phyloP scores from a whole-genome alignment of 2,113 vertebrate species.

The Sakesphorus luctuosus region DNA sequence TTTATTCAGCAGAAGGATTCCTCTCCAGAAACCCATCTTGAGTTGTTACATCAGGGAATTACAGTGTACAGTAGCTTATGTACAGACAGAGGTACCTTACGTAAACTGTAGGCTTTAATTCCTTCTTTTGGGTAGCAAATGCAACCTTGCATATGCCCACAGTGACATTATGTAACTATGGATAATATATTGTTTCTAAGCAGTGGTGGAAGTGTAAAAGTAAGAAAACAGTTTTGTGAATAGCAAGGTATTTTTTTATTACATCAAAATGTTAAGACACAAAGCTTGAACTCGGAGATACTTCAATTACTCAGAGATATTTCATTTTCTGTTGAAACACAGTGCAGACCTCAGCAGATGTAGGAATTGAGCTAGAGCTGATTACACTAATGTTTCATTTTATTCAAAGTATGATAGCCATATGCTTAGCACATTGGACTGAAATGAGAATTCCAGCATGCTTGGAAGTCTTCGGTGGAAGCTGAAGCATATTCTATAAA shows the following conservation, averaged over 20 bases:
- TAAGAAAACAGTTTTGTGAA: not conserved
- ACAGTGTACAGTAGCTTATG: not conserved
- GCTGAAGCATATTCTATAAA: not conserved
- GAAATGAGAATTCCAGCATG: not conserved
- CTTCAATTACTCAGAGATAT: not conserved
- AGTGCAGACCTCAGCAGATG: not conserved
- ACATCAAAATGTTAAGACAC: not conserved
- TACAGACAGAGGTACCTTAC: not conserved
- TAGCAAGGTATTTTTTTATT: not conserved
- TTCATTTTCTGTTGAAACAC: not conserved
- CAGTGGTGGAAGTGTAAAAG: not conserved
- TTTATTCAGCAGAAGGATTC: not conserved
- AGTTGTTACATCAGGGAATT: not conserved
- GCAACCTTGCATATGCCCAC: not conserved
- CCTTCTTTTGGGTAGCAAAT: not conserved
- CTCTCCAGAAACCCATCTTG: not conserved
- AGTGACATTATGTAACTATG: not conserved
- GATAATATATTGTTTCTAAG: not conserved
- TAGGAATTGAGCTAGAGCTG: not conserved
- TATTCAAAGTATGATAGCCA: not conserved
- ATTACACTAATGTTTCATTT: not conserved
- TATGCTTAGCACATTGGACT: not conserved
- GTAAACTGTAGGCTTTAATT: not conserved
- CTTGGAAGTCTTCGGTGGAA: not conserved
- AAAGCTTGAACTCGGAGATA: not conserved